Evolutionary conservation across 2,113 vertebrate species (phyloP).

Genomic region (Labrus mixtus): DNA sequence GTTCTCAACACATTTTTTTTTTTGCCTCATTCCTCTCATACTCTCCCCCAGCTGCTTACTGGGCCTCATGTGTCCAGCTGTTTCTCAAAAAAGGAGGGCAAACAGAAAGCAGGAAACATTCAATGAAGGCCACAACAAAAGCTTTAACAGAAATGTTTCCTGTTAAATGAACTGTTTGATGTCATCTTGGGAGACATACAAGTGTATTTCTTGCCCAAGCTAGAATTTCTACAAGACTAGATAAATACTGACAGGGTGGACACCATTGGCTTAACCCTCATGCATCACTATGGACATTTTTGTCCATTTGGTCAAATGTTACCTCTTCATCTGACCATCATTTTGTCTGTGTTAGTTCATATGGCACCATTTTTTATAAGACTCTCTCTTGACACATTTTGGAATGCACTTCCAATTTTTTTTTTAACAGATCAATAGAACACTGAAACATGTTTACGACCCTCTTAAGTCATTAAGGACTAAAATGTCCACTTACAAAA

Average conservation of each 20-base stretch:
- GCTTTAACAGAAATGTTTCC: neutral
- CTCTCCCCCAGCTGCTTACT: slow-evolving; percentile 28
- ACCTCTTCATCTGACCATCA: no score
- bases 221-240: slow-evolving; percentile 7
- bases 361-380: no score
- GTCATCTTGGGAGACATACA: neutral
- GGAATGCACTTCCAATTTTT: no score
- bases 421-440: no score
- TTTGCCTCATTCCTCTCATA: slow-evolving; percentile 56
- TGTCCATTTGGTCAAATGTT: no score
- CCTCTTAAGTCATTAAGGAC: no score
- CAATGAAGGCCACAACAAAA: neutral
- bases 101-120: slow-evolving; percentile 3
- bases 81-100: slow-evolving; percentile 1
- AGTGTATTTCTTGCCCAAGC: neutral
- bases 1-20: slow-evolving; percentile 18
- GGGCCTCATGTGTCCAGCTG: slow-evolving; percentile 42
- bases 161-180: neutral
- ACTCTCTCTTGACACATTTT: no score
- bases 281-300: no score
- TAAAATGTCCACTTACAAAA: no score
- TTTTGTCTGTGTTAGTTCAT: no score
- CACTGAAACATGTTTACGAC: no score
- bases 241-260: slow-evolving; percentile 4
- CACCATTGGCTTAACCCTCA: slow-evolving; percentile 22